Percentiles rank a stretch among this genome's conserved stretches.
Evolutionary conservation across 2,888 invertebrate genomes (phyloP).

Genomic region (Trisateles emortualis): DNA sequence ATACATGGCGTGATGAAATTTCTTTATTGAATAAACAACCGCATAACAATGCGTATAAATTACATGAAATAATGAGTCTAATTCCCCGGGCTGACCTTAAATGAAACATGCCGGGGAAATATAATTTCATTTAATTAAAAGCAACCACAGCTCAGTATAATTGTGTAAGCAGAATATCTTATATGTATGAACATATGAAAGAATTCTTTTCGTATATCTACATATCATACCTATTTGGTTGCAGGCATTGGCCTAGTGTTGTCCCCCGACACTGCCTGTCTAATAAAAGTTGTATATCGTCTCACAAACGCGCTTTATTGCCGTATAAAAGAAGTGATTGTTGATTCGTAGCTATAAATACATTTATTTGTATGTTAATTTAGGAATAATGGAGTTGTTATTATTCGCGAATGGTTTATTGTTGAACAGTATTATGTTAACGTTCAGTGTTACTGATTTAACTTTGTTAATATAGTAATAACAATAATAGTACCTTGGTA

Average conservation of each 20-base stretch:
- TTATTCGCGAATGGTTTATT: conserved; percentile 2
- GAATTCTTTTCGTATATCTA: conserved; percentile 15
- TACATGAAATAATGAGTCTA: conserved; percentile 19
- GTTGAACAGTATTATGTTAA: background rate
- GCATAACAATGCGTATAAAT: conserved; percentile 18
- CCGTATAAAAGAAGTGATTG: conserved; percentile 33
- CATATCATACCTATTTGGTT: conserved; percentile 10
- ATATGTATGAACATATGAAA: conserved; percentile 30
- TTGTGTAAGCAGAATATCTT: conserved; percentile 26
- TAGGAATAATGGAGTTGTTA: background rate
- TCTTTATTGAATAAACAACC: conserved; percentile 11
- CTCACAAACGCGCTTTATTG: conserved; percentile 24
- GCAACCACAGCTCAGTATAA: conserved; percentile 19
- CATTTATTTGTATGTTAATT: conserved; percentile 21
- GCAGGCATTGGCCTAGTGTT: conserved; percentile 17
- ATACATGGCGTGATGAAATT: conserved; percentile 17
- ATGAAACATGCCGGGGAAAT: conserved; percentile 26
- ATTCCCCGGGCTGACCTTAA: conserved; percentile 34
- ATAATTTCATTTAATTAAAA: conserved; percentile 40
- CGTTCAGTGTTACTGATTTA: background rate
- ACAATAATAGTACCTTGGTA: background rate
- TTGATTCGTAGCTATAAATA: conserved; percentile 22
- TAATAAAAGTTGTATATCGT: conserved; percentile 26
- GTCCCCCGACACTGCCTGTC: conserved; percentile 10
- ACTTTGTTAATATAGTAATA: background rate